Percentiles rank a stretch among this genome's conserved stretches.
Evolutionary conservation across 2,113 vertebrate species (phyloP).

Genomic region (Actenoides lindsayi): DNA sequence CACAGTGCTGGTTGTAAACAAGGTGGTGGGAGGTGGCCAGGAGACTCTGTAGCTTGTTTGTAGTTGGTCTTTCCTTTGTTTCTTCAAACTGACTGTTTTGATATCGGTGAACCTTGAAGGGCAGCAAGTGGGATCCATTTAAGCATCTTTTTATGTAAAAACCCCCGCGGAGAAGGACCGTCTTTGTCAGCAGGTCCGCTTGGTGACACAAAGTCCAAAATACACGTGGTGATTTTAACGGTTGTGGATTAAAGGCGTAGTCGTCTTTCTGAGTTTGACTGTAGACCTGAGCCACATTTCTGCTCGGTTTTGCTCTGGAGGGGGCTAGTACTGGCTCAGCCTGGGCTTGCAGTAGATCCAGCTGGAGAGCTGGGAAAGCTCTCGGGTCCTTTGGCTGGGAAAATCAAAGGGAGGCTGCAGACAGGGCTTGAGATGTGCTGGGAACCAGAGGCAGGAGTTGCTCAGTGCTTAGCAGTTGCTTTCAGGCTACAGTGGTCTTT

Average conservation of each 20-base stretch:
- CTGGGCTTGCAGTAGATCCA: background rate
- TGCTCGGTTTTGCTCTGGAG: background rate
- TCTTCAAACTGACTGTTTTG: background rate
- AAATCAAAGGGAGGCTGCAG: rapidly evolving
- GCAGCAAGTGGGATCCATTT: background rate
- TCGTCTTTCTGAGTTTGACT: background rate
- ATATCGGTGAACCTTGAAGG: background rate
- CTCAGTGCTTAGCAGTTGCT: background rate
- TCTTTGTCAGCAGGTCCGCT: background rate
- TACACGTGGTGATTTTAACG: background rate
- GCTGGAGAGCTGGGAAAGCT: background rate
- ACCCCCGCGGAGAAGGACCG: rapidly evolving
- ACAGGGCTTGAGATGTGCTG: rapidly evolving
- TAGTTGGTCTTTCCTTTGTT: constrained; percentile 26
- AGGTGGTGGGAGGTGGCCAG: background rate
- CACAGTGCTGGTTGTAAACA: background rate
- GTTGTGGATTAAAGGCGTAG: background rate
- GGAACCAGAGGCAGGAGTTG: background rate
- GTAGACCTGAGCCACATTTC: background rate
- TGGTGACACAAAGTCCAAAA: background rate
- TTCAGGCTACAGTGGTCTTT: background rate
- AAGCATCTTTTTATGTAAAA: background rate
- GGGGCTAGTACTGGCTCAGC: background rate
- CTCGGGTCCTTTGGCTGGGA: background rate
- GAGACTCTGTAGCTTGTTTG: background rate